Conservation (phyloP, 2,888 invertebrate species). For the Pimpla rufipes region DNA sequence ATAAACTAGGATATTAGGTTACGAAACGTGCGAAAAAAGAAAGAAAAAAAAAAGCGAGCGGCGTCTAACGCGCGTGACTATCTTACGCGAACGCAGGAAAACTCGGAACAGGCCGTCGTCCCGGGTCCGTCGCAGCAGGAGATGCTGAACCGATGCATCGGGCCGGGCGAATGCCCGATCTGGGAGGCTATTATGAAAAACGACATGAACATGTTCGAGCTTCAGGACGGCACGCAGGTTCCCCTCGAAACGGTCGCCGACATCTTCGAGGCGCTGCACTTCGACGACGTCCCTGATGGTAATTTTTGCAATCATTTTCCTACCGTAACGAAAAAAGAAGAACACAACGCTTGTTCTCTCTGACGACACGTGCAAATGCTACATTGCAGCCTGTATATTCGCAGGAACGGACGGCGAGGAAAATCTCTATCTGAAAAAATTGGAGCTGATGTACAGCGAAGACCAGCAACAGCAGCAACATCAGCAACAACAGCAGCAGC, state of each 20-base stretch:
- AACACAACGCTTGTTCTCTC: neutral
- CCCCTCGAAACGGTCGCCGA: slow-evolving; percentile 83
- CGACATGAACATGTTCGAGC: slow-evolving; percentile 71
- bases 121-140: slow-evolving; percentile 61
- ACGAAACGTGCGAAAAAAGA: too few relatives aligned
- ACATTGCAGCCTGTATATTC: slow-evolving; percentile 43
- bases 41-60: too few relatives aligned
- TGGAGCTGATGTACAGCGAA: slow-evolving; percentile 74
- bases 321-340: neutral
- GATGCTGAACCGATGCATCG: slow-evolving; percentile 58
- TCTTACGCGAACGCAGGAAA: slow-evolving; percentile 43
- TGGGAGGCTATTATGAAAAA: slow-evolving; percentile 68
- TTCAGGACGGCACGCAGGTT: slow-evolving; percentile 83
- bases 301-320: slow-evolving; percentile 70
- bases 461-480: slow-evolving; percentile 76
- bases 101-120: slow-evolving; percentile 57
- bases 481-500: slow-evolving; percentile 82
- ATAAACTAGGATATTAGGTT: neutral
- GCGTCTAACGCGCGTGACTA: too few relatives aligned
- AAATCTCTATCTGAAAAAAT: slow-evolving; percentile 81
- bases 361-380: slow-evolving; percentile 16
- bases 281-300: slow-evolving; percentile 86
- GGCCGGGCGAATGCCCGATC: slow-evolving; percentile 62
- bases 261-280: slow-evolving; percentile 86
- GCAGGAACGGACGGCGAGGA: slow-evolving; percentile 80